Percentiles rank a stretch among this genome's conserved stretches.
These are phyloP conservation scores for Verasper variegatus DNA, from an alignment of 2,113 vertebrate genomes.

Conservation along the genomic window DNA sequence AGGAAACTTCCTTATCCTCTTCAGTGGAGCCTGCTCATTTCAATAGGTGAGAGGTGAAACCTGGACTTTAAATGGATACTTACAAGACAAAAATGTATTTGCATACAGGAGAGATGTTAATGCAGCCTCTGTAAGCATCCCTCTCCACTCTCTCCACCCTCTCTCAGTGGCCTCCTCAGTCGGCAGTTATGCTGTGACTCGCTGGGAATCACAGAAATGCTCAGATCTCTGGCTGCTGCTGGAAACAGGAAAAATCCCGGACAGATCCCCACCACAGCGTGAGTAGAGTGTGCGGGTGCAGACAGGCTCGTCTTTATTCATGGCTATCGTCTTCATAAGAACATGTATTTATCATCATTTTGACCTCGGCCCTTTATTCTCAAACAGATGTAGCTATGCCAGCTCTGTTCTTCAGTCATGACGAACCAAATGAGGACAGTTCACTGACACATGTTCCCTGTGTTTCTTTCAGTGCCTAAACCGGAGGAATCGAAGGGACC, in stretches of 20 bases:
- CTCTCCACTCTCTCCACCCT: background rate
- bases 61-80: background rate
- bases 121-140: background rate
- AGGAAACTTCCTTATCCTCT: constrained; percentile 80
- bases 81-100: background rate
- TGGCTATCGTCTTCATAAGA: no score
- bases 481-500: constrained; percentile 44
- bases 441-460: background rate
- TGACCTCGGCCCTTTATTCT: background rate
- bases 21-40: constrained; percentile 87
- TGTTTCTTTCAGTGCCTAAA: constrained; percentile 56
- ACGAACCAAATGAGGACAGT: background rate
- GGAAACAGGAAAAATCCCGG: constrained; percentile 83
- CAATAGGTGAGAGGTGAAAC: constrained; percentile 78
- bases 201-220: constrained; percentile 88
- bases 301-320: background rate
- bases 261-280: constrained; percentile 69
- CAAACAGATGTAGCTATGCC: no score
- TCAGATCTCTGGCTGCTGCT: constrained; percentile 88
- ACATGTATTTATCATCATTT: background rate
- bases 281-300: constrained; percentile 15
- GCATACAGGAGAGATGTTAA: background rate
- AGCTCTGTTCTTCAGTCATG: background rate
- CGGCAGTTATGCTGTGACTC: constrained; percentile 87
- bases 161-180: constrained; percentile 81